Evolutionary conservation across 2,797 vertebrate genomes (phyloP).

Genomic region (Acanthopagrus latus): DNA sequence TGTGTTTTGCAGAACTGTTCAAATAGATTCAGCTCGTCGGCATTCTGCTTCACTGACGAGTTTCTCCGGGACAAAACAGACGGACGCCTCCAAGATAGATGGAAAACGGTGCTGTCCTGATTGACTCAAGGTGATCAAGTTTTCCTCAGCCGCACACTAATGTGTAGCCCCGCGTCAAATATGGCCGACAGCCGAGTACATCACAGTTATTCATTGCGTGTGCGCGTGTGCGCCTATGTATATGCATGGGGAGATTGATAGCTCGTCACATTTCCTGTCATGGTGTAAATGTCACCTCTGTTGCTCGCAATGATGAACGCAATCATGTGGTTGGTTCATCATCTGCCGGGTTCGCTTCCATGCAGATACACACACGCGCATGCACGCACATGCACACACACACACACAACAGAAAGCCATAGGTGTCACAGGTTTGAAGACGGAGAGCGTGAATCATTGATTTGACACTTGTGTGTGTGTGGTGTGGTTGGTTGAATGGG

Average conservation of each 20-base stretch:
- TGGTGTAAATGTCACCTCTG: constrained; percentile 77
- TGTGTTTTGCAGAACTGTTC: constrained; percentile 35
- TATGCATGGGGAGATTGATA: constrained; percentile 67
- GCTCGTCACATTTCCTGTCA: constrained; percentile 74
- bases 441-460: background rate
- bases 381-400: constrained; percentile 1
- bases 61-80: constrained; percentile 42
- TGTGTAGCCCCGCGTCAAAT: constrained; percentile 51
- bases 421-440: constrained; percentile 14
- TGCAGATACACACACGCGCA: constrained; percentile 33
- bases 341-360: constrained; percentile 56
- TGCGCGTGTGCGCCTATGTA: constrained; percentile 33
- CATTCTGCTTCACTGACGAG: constrained; percentile 41
- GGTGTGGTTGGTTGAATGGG: background rate
- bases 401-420: background rate
- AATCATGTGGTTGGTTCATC: constrained; percentile 65
- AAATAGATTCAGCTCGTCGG: constrained; percentile 52
- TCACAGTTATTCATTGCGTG: constrained; percentile 57
- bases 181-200: constrained; percentile 50
- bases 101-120: constrained; percentile 13
- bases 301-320: constrained; percentile 62
- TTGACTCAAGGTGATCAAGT: constrained; percentile 63
- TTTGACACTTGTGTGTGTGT: constrained; percentile 1
- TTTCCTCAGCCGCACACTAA: constrained; percentile 52
- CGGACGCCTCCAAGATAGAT: constrained; percentile 14